Conservation (phyloP, 2,113 vertebrate genomes). For the human (Homo sapiens) region GRCh38 chr9:123781001-123781500, state of each 20-base stretch:
- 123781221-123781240: background rate
- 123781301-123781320: background rate
- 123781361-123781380: background rate
- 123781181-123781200: background rate
- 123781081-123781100: background rate
- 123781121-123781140: background rate
- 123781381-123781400: background rate
- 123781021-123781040: background rate
- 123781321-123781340: background rate
- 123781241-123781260: background rate
- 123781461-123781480: background rate
- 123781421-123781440: constrained; percentile 1
- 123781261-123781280: background rate
- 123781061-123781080: background rate
- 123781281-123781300: background rate
- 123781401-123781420: background rate
- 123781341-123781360: background rate
- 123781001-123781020: background rate
- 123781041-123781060: background rate
- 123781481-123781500: background rate
- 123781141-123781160: background rate
- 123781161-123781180: background rate
- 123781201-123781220: background rate
- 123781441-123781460: background rate
- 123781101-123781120: background rate